Percentiles rank a stretch among this genome's conserved stretches.
phyloP scores from a whole-genome alignment of 2,113 vertebrate genomes.

The Dolichotis patagonum region DNA sequence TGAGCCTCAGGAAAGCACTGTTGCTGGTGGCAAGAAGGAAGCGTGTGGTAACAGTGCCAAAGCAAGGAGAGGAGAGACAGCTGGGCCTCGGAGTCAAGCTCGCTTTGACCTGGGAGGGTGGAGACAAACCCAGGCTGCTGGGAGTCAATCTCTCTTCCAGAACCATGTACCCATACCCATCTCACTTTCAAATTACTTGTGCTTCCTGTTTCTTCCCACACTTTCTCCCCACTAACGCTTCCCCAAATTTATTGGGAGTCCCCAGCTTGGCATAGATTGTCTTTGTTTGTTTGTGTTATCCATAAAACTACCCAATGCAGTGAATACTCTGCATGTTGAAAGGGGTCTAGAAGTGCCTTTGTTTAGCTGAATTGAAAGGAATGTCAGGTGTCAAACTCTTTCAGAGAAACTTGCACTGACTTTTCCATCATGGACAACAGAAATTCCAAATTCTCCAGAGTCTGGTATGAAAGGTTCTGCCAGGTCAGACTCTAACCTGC shows the following conservation, averaged over 20 bases:
- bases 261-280: neutral
- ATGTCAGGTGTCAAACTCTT: neutral
- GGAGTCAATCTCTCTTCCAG: neutral
- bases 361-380: neutral
- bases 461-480: neutral
- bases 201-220: neutral
- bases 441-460: slow-evolving; percentile 6
- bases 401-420: neutral
- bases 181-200: neutral
- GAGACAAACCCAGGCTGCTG: too few relatives aligned
- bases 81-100: neutral
- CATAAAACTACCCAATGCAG: neutral
- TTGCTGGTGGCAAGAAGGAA: neutral
- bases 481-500: neutral
- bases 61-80: neutral
- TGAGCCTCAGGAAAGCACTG: neutral
- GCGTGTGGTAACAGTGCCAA: neutral
- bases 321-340: neutral
- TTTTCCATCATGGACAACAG: neutral
- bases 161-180: neutral
- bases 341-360: neutral
- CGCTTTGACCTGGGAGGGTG: neutral
- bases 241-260: too few relatives aligned
- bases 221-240: neutral
- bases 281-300: neutral